Percentiles rank a stretch among this genome's conserved stretches.
Evolutionary conservation across 2,888 invertebrate species (phyloP).

Genomic region (Drosophila stalkeri): DNA sequence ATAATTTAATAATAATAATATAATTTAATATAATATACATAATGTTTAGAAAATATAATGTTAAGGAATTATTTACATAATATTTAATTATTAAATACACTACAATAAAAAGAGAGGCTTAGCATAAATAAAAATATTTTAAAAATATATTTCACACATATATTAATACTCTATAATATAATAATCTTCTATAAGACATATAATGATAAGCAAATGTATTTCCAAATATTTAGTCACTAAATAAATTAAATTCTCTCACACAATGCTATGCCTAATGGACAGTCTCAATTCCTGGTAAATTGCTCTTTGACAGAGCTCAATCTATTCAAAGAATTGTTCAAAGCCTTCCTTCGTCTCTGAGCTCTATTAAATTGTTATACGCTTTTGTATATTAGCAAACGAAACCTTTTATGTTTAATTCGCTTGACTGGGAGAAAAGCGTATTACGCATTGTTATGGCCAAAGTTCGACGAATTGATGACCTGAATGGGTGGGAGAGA

Average conservation of each 20-base stretch:
- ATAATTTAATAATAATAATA: too few species aligned
- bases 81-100: too few species aligned
- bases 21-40: too few species aligned
- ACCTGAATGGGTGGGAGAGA: constrained; percentile 4
- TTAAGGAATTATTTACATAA: too few species aligned
- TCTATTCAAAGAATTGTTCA: constrained; percentile 39
- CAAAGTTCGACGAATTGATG: constrained; percentile 52
- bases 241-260: neutral
- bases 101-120: too few species aligned
- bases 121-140: too few species aligned
- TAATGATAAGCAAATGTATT: neutral
- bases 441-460: constrained; percentile 62
- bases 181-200: neutral
- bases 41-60: too few species aligned
- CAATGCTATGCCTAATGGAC: neutral
- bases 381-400: constrained; percentile 29
- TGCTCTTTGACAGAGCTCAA: constrained; percentile 5
- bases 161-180: too few species aligned
- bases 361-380: constrained; percentile 14
- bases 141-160: too few species aligned
- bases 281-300: constrained; percentile 2
- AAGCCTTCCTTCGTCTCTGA: constrained; percentile 2
- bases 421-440: constrained; percentile 14
- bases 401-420: constrained; percentile 35
- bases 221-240: neutral